phyloP scores from a whole-genome alignment of 64 coral and sea anemone species.

The Catalaphyllia jardinei region DNA sequence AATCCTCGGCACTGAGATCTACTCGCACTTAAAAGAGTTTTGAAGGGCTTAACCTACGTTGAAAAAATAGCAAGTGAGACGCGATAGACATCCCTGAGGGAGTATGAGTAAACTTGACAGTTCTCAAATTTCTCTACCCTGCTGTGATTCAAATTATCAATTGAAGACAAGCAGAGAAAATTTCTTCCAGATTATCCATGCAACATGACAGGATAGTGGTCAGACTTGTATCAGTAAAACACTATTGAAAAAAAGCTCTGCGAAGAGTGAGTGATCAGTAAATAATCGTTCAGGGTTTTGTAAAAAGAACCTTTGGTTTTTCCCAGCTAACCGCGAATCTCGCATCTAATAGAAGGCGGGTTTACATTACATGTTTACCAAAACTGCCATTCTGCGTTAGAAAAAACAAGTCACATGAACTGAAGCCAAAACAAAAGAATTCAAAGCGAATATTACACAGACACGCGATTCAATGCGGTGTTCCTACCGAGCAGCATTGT shows the following conservation, averaged over 20 bases:
- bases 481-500: not conserved
- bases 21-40: not conserved
- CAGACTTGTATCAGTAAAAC: not conserved
- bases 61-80: conserved; percentile 16
- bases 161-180: conserved; percentile 34
- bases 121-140: conserved; percentile 26
- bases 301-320: not conserved
- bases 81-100: not conserved
- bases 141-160: conserved; percentile 50
- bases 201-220: not conserved
- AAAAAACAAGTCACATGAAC: conserved; percentile 24
- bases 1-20: not conserved
- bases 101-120: not conserved
- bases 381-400: conserved; percentile 23
- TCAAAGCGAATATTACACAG: not conserved
- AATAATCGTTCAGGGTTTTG: not conserved
- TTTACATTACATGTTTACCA: conserved; percentile 54
- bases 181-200: conserved; percentile 34
- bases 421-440: conserved; percentile 10
- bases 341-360: not conserved
- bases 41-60: not conserved
- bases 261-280: not conserved
- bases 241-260: not conserved
- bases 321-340: not conserved
- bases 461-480: conserved; percentile 2